These are phyloP conservation scores for Odontamblyopus rebecca DNA, from an alignment of 2,797 vertebrate genomes.

Conservation along the genomic window DNA sequence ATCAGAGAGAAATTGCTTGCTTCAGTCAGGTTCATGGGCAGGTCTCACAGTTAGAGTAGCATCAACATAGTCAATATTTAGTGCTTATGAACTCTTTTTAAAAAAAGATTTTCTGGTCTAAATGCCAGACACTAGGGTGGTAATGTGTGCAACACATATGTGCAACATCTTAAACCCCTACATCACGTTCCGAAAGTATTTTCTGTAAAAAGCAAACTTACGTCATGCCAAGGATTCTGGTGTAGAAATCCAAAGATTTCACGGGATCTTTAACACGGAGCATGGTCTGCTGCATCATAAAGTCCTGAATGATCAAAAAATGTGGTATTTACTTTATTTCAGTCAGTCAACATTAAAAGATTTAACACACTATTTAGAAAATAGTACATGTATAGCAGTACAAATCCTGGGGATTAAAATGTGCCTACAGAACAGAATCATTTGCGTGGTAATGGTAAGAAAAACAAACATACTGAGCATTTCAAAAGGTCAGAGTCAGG, in stretches of 20 bases:
- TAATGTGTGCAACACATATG: background rate
- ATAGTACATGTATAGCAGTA: background rate
- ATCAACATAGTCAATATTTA: background rate
- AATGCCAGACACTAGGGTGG: background rate
- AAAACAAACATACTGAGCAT: too few relatives aligned
- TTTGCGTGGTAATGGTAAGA: too few relatives aligned
- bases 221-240: conserved; percentile 95
- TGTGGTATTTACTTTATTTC: background rate
- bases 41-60: background rate
- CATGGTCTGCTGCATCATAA: conserved; percentile 98
- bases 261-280: conserved; percentile 93
- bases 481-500: too few relatives aligned
- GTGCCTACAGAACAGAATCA: too few relatives aligned
- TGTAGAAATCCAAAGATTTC: conserved; percentile 96
- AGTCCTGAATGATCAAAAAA: conserved; percentile 79
- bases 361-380: background rate
- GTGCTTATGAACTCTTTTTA: background rate
- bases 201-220: conserved; percentile 70
- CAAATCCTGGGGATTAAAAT: too few relatives aligned
- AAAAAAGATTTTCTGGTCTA: background rate
- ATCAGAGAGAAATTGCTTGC: conserved; percentile 24
- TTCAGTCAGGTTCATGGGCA: background rate
- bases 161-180: background rate
- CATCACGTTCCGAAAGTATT: background rate
- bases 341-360: too few relatives aligned